These are phyloP conservation scores for Stictonetta naevosa DNA, from an alignment of 2,113 vertebrate species.

Conservation along the genomic window DNA sequence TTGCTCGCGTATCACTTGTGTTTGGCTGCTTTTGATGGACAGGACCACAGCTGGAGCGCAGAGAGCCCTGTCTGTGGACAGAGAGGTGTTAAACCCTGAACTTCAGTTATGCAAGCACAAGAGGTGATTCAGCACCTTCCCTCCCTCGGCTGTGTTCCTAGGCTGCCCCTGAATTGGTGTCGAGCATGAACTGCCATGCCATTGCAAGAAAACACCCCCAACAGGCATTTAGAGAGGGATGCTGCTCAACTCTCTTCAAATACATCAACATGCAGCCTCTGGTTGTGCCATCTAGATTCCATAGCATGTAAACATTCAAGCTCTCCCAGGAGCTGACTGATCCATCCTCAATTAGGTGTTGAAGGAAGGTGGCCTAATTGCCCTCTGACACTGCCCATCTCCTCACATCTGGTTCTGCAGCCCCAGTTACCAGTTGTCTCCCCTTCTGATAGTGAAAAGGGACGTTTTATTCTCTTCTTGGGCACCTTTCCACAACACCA, in stretches of 20 bases:
- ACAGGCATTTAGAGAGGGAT: too few species aligned
- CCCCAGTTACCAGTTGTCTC: not conserved
- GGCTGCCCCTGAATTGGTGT: not conserved
- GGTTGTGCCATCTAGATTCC: not conserved
- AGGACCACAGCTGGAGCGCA: not conserved
- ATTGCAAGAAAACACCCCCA: not conserved
- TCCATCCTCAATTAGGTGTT: not conserved
- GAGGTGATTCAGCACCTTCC: not conserved
- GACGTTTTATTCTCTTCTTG: not conserved
- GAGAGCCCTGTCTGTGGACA: not conserved
- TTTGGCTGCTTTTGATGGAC: not conserved
- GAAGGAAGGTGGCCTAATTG: not conserved
- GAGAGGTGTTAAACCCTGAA: not conserved
- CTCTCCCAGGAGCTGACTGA: not conserved
- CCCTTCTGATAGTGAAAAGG: not conserved
- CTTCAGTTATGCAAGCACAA: not conserved
- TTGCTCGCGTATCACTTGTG: not conserved
- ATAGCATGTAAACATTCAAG: not conserved
- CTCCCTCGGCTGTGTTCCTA: not conserved
- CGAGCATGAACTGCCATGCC: not conserved
- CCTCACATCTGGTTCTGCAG: not conserved
- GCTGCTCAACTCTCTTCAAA: not conserved
- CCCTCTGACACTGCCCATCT: accelerated
- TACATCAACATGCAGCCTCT: not conserved
- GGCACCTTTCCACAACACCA: not conserved